Evolutionary conservation across 2,797 vertebrate species (phyloP), one percentile per base, ranked within the genome.

Genomic region (Botia almorhae): DNA sequence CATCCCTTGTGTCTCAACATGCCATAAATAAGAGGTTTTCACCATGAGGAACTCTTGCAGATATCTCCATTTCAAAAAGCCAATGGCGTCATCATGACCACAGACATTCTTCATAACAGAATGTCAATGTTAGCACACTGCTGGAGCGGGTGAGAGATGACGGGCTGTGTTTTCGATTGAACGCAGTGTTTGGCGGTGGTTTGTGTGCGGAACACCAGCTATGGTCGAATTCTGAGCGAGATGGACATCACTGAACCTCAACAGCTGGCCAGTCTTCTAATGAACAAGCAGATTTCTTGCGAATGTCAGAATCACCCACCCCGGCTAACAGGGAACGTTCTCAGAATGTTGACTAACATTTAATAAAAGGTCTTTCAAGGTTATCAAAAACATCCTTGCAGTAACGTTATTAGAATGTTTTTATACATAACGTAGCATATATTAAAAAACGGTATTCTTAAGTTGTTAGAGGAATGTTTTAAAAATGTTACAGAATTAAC

Each of bases 71-170:
- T 82, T 75, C 43, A 73, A 71, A 51, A 78, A 76, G 65, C 43
- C 36, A 67, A 85, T 69, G 69, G 80, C 65, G 19, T 87, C 81
- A 82, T 69, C 21, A 48, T 77, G 77, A 83, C 76, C 81, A 86
- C 78, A 83, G 51, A 60, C 72, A 81, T 81, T 84, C 73, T 78
- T 83, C 6, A 83, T 72, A 74, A 65, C 69, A 56, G 43, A 73
- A 74, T 51, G 60, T 55, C 69, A 69, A 84, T n/a, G 23, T 60
- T 64, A 51, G 29, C 21, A 64, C 3, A 23, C 63, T 84, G 56
- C 39, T 69, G 16, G 13, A 65, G 79, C 76, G 65, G 53, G 26
- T 78, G 51, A 3, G 72, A 10, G 19, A 69, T 75, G 74, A 75
- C 81, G 60, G 74, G 74, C 81, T 76, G 48, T 39, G 64, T 80